Evolutionary conservation across 2,888 invertebrate genomes (phyloP).

Genomic region (Apocheima hispidaria): DNA sequence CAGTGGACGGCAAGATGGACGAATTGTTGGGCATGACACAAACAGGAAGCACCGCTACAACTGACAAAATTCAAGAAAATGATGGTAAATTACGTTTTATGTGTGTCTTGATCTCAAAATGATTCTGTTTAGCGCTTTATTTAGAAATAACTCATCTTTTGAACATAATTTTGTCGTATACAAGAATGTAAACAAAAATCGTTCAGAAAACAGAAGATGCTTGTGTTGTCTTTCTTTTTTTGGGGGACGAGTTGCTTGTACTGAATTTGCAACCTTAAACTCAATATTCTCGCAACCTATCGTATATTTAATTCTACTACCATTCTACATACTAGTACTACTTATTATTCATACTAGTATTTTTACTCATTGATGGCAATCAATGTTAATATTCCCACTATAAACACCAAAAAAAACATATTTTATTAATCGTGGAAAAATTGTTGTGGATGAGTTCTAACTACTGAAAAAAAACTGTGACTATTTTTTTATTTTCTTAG

Average conservation of each 20-base stretch:
- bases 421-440: too few relatives aligned
- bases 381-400: too few relatives aligned
- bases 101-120: neutral
- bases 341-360: too few relatives aligned
- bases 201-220: neutral
- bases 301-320: too few relatives aligned
- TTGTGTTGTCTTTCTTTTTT: neutral
- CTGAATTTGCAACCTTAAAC: neutral
- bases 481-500: too few relatives aligned
- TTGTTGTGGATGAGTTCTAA: too few relatives aligned
- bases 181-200: slow-evolving; percentile 25
- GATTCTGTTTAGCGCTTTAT: neutral
- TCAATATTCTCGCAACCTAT: too few relatives aligned
- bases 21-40: slow-evolving; percentile 86
- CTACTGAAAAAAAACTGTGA: too few relatives aligned
- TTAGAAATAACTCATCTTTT: neutral
- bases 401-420: too few relatives aligned
- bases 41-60: slow-evolving; percentile 84
- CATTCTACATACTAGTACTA: too few relatives aligned
- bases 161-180: neutral
- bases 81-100: slow-evolving; percentile 69
- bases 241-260: neutral
- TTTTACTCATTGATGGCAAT: too few relatives aligned
- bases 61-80: slow-evolving; percentile 82
- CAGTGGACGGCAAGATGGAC: slow-evolving; percentile 85